These are phyloP conservation scores for Atrichornis clamosus DNA, from an alignment of 2,113 vertebrate species.

Conservation along the genomic window DNA sequence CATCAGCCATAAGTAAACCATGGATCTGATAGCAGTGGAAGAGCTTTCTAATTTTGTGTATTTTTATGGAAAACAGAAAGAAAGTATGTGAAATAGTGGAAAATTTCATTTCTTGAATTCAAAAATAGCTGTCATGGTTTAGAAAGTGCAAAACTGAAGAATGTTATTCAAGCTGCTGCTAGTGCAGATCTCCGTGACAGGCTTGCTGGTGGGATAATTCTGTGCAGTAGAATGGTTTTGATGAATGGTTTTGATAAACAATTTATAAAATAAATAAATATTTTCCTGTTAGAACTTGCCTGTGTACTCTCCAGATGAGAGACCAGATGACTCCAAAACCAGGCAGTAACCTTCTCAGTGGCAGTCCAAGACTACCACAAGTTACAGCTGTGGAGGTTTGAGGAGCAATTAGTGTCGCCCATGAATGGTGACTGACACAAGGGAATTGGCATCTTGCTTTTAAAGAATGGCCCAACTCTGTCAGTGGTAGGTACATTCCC, in stretches of 20 bases:
- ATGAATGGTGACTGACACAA: not conserved
- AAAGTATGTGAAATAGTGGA: not conserved
- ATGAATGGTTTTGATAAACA: too few relatives aligned
- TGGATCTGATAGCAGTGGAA: not conserved
- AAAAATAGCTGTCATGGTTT: not conserved
- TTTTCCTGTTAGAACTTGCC: not conserved
- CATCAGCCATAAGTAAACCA: not conserved
- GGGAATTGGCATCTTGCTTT: not conserved
- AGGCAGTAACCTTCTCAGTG: not conserved
- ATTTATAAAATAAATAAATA: not conserved
- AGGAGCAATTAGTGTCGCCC: not conserved
- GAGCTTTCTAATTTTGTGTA: not conserved
- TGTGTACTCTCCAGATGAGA: not conserved
- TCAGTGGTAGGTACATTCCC: accelerated
- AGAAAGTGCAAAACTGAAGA: not conserved
- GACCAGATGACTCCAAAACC: not conserved
- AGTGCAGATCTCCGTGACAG: not conserved
- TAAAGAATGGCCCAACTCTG: not conserved
- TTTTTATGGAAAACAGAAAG: not conserved
- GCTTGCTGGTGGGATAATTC: not conserved
- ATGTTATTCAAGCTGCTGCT: not conserved
- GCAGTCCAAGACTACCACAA: not conserved
- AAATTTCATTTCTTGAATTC: not conserved
- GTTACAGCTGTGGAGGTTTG: not conserved
- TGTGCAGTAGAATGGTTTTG: not conserved